Evolutionary conservation across 2,797 vertebrate genomes (phyloP).

Genomic region (Anomalospiza imberbis): DNA sequence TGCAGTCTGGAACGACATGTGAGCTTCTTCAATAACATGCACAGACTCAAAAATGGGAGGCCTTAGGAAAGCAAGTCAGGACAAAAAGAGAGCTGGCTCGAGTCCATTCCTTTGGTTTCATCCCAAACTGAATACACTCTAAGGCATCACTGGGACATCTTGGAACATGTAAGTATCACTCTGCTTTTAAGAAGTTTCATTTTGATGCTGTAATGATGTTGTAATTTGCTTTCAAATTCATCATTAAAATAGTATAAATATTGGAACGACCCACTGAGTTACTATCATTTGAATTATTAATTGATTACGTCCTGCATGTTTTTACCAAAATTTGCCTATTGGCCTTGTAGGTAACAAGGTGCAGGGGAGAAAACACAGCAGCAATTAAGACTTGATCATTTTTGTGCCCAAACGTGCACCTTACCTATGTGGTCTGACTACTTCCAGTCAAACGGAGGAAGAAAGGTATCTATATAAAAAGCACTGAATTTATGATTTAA

Average conservation of each 20-base stretch:
- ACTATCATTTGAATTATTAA: background rate
- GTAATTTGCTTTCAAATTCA: background rate
- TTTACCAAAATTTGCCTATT: background rate
- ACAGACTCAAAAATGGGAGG: background rate
- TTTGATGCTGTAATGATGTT: background rate
- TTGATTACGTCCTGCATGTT: background rate
- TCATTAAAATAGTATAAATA: background rate
- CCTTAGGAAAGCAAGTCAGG: background rate
- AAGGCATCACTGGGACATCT: background rate
- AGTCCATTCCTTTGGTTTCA: background rate
- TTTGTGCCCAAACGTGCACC: background rate
- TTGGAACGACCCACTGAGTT: background rate
- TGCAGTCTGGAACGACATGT: slow-evolving; percentile 77
- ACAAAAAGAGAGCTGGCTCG: background rate
- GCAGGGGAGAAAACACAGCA: background rate
- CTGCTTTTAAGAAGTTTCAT: background rate
- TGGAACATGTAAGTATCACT: background rate
- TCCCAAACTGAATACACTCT: background rate
- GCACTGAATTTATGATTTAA: background rate
- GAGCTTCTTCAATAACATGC: background rate
- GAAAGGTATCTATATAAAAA: background rate
- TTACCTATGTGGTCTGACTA: background rate
- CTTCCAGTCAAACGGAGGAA: background rate
- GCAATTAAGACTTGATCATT: background rate
- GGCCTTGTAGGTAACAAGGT: background rate